These are phyloP conservation scores for Cryptocephalus moraei DNA, from an alignment of 2,888 invertebrate genomes.

Conservation along the genomic window DNA sequence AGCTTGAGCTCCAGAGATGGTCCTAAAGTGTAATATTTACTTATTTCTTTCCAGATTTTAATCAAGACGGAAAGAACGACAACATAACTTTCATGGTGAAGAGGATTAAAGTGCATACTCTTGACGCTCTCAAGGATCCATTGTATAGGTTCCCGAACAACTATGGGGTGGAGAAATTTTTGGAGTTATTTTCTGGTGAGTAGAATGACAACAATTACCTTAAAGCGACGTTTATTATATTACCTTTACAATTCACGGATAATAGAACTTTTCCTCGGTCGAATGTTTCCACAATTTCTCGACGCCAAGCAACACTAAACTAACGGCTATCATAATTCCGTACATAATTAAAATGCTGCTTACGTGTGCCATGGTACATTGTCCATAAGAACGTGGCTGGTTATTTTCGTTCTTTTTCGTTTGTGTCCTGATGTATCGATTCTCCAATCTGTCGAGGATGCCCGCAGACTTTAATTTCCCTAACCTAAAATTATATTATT, in stretches of 20 bases:
- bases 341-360: slow-evolving; percentile 24
- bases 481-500: slow-evolving; percentile 25
- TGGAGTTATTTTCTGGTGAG: slow-evolving; percentile 91
- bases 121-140: slow-evolving; percentile 74
- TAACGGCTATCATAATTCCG: slow-evolving; percentile 16
- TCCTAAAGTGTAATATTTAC: too few relatives aligned
- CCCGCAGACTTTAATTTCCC: slow-evolving; percentile 32
- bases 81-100: slow-evolving; percentile 95
- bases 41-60: slow-evolving; percentile 61
- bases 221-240: too few relatives aligned
- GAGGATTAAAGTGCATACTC: slow-evolving; percentile 86
- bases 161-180: slow-evolving; percentile 96
- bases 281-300: slow-evolving; percentile 17
- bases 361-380: slow-evolving; percentile 28
- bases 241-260: too few relatives aligned
- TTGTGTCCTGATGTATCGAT: slow-evolving; percentile 28
- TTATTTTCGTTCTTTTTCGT: slow-evolving; percentile 11
- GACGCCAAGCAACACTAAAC: slow-evolving; percentile 21
- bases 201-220: slow-evolving; percentile 5
- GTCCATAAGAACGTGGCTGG: background rate
- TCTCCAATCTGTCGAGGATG: slow-evolving; percentile 33
- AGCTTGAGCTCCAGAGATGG: too few relatives aligned
- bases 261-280: too few relatives aligned
- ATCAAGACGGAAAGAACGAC: slow-evolving; percentile 83
- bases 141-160: slow-evolving; percentile 86